phyloP scores from a whole-genome alignment of 2,113 vertebrate genomes.

The Aleadryas rufinucha region DNA sequence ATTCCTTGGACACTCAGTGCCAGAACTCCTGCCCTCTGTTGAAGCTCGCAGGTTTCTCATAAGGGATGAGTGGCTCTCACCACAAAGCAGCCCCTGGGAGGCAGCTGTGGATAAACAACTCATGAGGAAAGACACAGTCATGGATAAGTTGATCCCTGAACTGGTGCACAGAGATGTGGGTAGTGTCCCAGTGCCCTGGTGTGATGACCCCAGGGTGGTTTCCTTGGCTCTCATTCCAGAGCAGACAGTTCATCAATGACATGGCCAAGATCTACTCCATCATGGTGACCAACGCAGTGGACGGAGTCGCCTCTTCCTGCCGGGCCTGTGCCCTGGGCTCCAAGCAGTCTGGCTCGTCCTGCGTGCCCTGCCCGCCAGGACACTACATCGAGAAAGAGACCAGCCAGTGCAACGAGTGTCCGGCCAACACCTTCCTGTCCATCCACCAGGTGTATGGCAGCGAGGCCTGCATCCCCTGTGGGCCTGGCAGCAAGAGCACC shows the following conservation, averaged over 20 bases:
- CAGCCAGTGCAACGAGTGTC: conserved; percentile 89
- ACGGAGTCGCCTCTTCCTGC: conserved; percentile 87
- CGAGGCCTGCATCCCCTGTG: conserved; percentile 87
- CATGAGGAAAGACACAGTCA: background rate
- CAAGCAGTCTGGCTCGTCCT: conserved; percentile 80
- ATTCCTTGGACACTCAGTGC: background rate
- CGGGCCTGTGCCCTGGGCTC: conserved; percentile 86
- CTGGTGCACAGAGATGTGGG: background rate
- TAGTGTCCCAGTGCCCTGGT: fast-evolving
- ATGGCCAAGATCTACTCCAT: conserved; percentile 92
- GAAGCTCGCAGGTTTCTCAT: background rate
- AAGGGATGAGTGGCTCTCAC: background rate
- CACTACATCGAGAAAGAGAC: conserved; percentile 88
- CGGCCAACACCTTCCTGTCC: conserved; percentile 82
- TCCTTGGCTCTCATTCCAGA: conserved; percentile 72
- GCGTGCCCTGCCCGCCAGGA: conserved; percentile 89
- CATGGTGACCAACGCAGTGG: conserved; percentile 83
- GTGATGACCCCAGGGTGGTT: background rate
- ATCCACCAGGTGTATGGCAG: conserved; percentile 81
- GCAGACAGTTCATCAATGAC: conserved; percentile 82
- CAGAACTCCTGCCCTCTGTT: background rate
- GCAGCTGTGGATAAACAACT: background rate
- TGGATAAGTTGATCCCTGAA: background rate
- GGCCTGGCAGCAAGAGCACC: conserved; percentile 86
- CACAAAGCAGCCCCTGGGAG: background rate